A percentile compares a stretch with the other conserved stretches of the same genome.
phyloP scores from a whole-genome alignment of 2,888 invertebrate species.

The Troglohyphantes excavatus region DNA sequence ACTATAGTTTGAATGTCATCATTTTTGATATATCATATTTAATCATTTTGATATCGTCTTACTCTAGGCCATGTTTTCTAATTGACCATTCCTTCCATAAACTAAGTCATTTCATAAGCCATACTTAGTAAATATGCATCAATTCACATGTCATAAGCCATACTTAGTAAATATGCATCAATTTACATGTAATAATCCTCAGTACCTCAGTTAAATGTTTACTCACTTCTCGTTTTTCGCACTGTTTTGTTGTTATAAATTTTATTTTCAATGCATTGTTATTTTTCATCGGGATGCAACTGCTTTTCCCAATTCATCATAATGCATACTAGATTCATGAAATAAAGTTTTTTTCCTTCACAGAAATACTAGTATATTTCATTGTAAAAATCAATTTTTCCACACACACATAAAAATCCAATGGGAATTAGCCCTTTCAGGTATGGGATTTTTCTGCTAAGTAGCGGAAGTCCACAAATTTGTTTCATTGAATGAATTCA shows the following conservation, averaged over 20 bases:
- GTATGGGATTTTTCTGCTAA: too few relatives aligned
- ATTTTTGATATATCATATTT: constrained; percentile 25
- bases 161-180: too few relatives aligned
- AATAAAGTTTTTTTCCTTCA: too few relatives aligned
- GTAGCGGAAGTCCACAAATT: too few relatives aligned
- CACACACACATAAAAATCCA: too few relatives aligned
- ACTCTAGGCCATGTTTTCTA: constrained; percentile 1
- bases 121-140: neutral
- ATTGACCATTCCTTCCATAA: neutral
- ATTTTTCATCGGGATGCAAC: neutral
- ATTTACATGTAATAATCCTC: neutral
- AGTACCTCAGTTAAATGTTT: neutral
- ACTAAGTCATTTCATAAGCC: neutral
- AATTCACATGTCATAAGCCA: neutral
- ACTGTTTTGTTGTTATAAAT: neutral
- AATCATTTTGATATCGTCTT: constrained; percentile 9
- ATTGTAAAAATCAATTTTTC: too few relatives aligned
- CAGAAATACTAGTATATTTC: too few relatives aligned
- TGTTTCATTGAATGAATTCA: too few relatives aligned
- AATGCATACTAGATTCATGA: too few relatives aligned
- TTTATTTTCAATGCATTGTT: neutral
- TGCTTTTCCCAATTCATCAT: neutral
- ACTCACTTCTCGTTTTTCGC: neutral
- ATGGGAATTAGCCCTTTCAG: too few relatives aligned
- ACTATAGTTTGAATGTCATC: neutral